Evolutionary conservation across 2,113 vertebrate genomes (phyloP).

Genomic region (Laterallus jamaicensis): DNA sequence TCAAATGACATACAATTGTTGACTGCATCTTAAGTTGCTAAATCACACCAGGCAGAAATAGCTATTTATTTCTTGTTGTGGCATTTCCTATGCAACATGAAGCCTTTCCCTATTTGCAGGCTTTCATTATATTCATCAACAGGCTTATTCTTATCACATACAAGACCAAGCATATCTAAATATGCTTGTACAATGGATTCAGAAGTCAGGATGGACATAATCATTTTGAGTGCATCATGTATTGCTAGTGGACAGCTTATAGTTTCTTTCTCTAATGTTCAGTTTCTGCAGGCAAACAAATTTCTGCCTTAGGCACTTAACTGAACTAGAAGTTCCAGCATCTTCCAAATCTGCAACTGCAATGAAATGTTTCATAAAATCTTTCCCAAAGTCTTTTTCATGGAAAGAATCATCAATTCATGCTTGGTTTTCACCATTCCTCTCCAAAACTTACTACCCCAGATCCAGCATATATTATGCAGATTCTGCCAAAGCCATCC

Average conservation of each 20-base stretch:
- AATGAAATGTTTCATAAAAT: neutral
- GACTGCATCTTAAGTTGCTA: neutral
- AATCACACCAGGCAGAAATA: neutral
- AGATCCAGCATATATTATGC: neutral
- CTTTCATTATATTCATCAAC: conserved; percentile 1
- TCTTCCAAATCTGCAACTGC: neutral
- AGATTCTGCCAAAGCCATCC: neutral
- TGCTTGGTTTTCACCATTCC: neutral
- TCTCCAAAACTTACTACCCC: neutral
- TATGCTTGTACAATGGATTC: neutral
- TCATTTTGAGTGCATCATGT: neutral
- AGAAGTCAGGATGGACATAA: neutral
- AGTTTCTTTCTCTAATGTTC: neutral
- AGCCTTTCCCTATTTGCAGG: neutral
- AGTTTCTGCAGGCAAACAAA: neutral
- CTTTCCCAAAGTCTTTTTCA: neutral
- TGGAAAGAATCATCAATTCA: neutral
- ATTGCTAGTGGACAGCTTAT: neutral
- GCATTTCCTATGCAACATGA: neutral
- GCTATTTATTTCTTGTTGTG: neutral
- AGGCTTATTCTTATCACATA: neutral
- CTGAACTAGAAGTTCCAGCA: neutral
- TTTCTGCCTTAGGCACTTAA: neutral
- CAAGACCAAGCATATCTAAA: conserved; percentile 16
- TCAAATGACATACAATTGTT: neutral